A percentile compares a stretch with the other conserved stretches of the same genome.
Conservation (phyloP, 2,797 vertebrate genomes). For the Scyliorhinus canicula region DNA sequence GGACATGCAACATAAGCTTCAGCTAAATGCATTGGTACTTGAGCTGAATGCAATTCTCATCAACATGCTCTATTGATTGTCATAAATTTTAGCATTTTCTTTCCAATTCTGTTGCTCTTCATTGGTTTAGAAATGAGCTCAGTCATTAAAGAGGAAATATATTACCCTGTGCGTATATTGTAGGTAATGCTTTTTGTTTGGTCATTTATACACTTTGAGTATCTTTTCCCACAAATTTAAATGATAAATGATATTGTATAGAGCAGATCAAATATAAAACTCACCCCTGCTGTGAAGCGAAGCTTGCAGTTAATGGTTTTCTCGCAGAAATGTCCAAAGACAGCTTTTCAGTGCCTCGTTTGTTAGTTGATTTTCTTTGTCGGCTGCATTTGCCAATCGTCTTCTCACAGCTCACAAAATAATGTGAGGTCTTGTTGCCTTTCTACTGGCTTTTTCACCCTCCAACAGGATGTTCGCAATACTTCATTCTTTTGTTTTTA, state of each 20-base stretch:
- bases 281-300: constrained; percentile 8
- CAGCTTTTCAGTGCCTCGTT: constrained; percentile 6
- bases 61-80: background rate
- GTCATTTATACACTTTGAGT: background rate
- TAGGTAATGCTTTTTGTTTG: constrained; percentile 9
- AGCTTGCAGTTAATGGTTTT: constrained; percentile 3
- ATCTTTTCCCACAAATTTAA: background rate
- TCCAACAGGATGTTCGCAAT: background rate
- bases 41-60: background rate
- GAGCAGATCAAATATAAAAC: background rate
- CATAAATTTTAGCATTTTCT: background rate
- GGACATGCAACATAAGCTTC: background rate
- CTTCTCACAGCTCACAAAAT: constrained; percentile 27
- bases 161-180: background rate
- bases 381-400: background rate
- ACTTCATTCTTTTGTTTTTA: constrained; percentile 1
- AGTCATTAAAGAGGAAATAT: background rate
- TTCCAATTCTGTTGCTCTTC: background rate
- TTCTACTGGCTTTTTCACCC: background rate
- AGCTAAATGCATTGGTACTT: background rate
- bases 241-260: background rate
- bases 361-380: constrained; percentile 28
- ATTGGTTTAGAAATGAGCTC: background rate
- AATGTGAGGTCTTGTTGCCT: background rate
- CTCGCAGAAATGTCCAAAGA: background rate